Evolutionary conservation across 2,888 invertebrate genomes (phyloP).

Genomic region (Drosophila infuscata): DNA sequence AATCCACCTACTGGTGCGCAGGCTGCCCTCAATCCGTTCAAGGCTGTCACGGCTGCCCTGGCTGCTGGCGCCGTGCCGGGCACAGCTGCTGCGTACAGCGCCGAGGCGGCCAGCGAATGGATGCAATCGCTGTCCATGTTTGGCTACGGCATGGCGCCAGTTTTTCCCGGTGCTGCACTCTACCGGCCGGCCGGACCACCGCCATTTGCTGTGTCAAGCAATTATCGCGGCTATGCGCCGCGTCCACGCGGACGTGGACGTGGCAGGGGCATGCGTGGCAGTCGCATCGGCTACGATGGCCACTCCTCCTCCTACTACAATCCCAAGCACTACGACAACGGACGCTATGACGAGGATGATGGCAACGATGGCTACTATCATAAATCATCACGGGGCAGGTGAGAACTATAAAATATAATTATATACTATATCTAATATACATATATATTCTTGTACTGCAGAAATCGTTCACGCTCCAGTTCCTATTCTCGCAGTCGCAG

Average conservation of each 20-base stretch:
- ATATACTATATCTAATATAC: not conserved
- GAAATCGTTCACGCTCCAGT: conserved; percentile 73
- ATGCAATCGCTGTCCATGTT: conserved; percentile 84
- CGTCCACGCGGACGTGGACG: conserved; percentile 85
- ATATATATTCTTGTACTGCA: conserved; percentile 11
- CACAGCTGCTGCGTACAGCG: conserved; percentile 66
- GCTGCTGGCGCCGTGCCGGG: conserved; percentile 66
- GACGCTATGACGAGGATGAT: conserved; percentile 86
- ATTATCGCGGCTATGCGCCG: conserved; percentile 83
- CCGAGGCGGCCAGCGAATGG: conserved; percentile 83
- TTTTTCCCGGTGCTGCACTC: conserved; percentile 82
- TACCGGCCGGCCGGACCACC: conserved; percentile 70
- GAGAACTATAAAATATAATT: not conserved
- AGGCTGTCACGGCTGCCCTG: conserved; percentile 79
- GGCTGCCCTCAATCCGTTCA: conserved; percentile 78
- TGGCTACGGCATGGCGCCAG: conserved; percentile 75
- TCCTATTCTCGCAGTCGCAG: conserved; percentile 71
- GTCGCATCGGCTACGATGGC: conserved; percentile 63
- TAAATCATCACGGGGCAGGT: conserved; percentile 68
- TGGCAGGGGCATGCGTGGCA: conserved; percentile 69
- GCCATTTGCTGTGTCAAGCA: conserved; percentile 74
- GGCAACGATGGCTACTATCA: conserved; percentile 86
- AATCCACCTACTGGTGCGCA: conserved; percentile 50
- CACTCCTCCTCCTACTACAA: conserved; percentile 78
- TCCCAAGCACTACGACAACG: conserved; percentile 87